Evolutionary conservation across 2,888 invertebrate species (phyloP), one percentile per base, ranked within the genome.

Genomic region (Sepiola atlantica): DNA sequence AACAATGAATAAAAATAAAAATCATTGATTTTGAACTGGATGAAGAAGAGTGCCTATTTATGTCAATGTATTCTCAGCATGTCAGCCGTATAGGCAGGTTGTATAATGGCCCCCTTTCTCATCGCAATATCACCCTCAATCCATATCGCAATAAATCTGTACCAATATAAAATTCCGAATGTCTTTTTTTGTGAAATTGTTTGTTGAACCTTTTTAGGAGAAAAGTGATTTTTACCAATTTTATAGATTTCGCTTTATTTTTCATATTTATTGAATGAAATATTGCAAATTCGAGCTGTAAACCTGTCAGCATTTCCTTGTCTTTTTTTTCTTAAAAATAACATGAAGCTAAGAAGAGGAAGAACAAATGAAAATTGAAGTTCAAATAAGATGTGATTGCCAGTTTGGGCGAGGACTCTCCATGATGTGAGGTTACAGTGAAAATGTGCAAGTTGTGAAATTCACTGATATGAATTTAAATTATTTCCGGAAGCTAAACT

Each of bases 221-320:
- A 61, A n/a, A 12, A 20, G 55, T 77, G 10, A 14, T 77, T n/a
- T 77, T 77, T 77, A n/a, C n/a, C n/a, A 12, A n/a, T 77, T n/a
- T 77, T n/a, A n/a, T 28, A 16, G n/a, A 28, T 77, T 77, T n/a
- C n/a, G n/a, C n/a, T 77, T 77, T 77, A 4, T 77, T 77, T 77
- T n/a, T 77, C 10, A 28, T 77, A 77, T 77, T 77, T 12, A n/a
- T 28, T 77, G 77, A n/a, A 77, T 77, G 28, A 77, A 77, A 77
- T 77, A 77, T 77, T 77, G 77, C 1, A 77, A 77, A 77, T 28
- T 14, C 77, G 28, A 14, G n/a, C n/a, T 10, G n/a, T 77, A 77
- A 77, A 77, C n/a, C 77, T 77, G 77, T 77, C 77, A 77, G n/a
- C 77, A n/a, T 77, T 77, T n/a, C n/a, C n/a, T n/a, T n/a, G n/a